Conservation (phyloP, 2,113 vertebrate species). For the Hystrix brachyura region DNA sequence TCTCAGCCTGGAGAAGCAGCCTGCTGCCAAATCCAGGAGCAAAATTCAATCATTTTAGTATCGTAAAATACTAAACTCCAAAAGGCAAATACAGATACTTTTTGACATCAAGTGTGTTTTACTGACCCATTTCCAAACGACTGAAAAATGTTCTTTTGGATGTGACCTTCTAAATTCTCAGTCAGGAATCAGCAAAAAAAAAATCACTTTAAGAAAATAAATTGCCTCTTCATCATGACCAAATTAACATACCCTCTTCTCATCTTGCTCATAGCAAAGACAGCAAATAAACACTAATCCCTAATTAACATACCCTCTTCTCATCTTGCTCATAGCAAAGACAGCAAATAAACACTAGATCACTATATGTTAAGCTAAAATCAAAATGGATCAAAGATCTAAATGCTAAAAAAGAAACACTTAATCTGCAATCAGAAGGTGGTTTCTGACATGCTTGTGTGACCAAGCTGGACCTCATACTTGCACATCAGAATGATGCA, state of each 20-base stretch:
- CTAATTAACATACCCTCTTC: background rate
- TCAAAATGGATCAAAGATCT: no score
- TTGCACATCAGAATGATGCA: background rate
- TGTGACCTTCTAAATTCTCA: slow-evolving; percentile 25
- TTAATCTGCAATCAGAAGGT: background rate
- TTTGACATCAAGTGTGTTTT: slow-evolving; percentile 13
- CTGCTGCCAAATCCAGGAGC: background rate
- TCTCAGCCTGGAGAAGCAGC: background rate
- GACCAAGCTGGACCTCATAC: background rate
- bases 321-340: background rate
- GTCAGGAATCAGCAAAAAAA: background rate
- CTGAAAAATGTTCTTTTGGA: slow-evolving; percentile 24
- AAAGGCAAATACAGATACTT: slow-evolving; percentile 7
- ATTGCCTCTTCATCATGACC: background rate
- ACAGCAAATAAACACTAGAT: background rate
- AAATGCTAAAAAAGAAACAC: no score
- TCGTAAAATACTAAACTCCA: slow-evolving; percentile 14
- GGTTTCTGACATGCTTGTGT: background rate
- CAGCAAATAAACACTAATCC: background rate
- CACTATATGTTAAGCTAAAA: no score
- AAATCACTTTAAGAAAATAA: slow-evolving; percentile 2
- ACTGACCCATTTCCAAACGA: slow-evolving; percentile 41
- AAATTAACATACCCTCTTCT: background rate
- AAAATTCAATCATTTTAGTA: background rate
- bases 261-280: background rate